Evolutionary conservation across 2,888 invertebrate genomes (phyloP), one percentile per base, ranked within the genome.

Genomic region (Prionchulus punctatus): DNA sequence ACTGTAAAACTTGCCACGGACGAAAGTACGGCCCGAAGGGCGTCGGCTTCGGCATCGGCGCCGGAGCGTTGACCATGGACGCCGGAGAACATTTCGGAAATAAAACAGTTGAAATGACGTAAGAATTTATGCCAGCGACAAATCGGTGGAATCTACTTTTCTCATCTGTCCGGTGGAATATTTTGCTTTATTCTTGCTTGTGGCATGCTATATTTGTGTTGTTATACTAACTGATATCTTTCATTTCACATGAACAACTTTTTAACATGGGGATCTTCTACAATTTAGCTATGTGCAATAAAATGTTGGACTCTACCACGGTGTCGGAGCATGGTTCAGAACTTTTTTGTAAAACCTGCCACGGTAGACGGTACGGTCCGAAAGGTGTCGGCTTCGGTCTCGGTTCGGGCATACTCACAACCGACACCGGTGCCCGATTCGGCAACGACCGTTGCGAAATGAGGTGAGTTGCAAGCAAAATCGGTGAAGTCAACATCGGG

Each of bases 381-480:
- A 90, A 90, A 72, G 90, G 91, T 67, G 92, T 92, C 78, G 94
- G 94, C 69, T 96, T 92, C 76, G 96, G 96, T 66, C 88, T 90
- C 72, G 96, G 96, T 69, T 94, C 94, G 71, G 96, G 94, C 64
- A 86, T 87, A 76, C 81, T 94, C 71, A 88, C 86, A 76, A 94
- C 88, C 87, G 92, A 94, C 80, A 77, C 82, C 72, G 92, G 92
- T 66, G 82, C 85, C 62, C 89, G 90, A 72, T 81, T 92, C 71
- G 82, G 84, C 47, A 61, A 61, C 55, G 31, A 42, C 25, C 15
- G 26, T 26, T 54, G 21, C 45, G 27, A 25, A 2, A 27, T 47
- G 27, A 25, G 43, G 43, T 26, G 18, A 43, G 43, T n/a, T n/a
- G n/a, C n/a, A n/a, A n/a, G n/a, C n/a, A n/a, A n/a, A n/a, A n/a